Base-by-base conservation (phyloP, 2,113 vertebrate species). In the Hirundichthys speculiger region DNA sequence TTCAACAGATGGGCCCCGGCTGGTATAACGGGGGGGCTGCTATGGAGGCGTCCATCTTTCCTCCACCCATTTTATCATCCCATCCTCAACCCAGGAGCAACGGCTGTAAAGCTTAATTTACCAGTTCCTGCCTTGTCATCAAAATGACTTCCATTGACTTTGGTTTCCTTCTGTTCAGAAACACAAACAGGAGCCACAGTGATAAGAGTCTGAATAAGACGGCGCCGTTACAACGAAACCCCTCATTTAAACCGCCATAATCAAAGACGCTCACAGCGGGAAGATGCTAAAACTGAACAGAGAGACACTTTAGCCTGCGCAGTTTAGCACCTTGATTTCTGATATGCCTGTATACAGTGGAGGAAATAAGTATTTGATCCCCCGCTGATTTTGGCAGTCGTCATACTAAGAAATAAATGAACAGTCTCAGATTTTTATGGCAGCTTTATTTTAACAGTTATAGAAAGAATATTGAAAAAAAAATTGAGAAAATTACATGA, bases 81-180 rank as follows among this genome's bases (percentile, higher is more conserved):
- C 68, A 57, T 72, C 56, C 53, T 12, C 21, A 62, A 27, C 62
- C 56, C 59, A 68, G 75, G 77, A 85, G 83, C 58, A n/a, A 65
- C 15, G 73, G 80, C 80, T 52, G 64, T 69, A 73, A 78, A 88
- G 83, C 73, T 30, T 73, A 82, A 62, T 86, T 87, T 65, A 80
- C 73, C 79, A 21, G 56, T 66, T 91, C 81, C 77, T 89, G 89
- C 89, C 67, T 68, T 38, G 84, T 90, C 88, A 91, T 90, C 87
- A 88, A 55, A 88, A 86, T 78, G 70, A 86, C 73, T 46, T 84
- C 77, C 84, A 83, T 80, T 84, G 82, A 85, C 80, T 85, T 86
- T 87, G 87, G 82, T 71, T 47, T 84, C 75, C 77, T 81, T 78
- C 83, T 73, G 78, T 62, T 83, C 56, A 79, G 84, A 83, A 65